phyloP scores from a whole-genome alignment of 37 sponge, comb jelly and placozoan genomes.

The Axinella damicornis region DNA sequence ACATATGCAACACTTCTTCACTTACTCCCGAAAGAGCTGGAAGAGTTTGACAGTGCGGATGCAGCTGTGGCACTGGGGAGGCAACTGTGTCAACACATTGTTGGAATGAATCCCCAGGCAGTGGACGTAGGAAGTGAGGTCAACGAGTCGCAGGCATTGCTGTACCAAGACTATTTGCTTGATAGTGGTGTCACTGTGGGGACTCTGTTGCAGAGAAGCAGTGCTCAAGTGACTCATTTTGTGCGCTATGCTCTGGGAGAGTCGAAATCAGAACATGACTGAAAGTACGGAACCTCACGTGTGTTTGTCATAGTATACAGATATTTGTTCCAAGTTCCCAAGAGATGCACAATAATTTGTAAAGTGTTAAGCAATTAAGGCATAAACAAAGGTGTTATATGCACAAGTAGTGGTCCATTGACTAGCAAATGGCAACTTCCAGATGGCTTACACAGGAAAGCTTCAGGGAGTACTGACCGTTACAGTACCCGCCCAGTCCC shows the following conservation, averaged over 20 bases:
- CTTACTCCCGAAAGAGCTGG: slow-evolving; percentile 26
- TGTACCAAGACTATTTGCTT: slow-evolving; percentile 62
- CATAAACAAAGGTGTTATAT: no score
- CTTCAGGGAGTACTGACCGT: no score
- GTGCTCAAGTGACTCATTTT: slow-evolving; percentile 49
- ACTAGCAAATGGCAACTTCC: no score
- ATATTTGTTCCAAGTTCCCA: no score
- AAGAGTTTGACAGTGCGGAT: neutral
- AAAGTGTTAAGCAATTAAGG: no score
- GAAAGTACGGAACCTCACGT: no score
- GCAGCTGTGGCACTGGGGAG: slow-evolving; percentile 15
- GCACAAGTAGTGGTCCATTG: no score
- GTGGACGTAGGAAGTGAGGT: neutral
- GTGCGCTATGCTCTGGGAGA: slow-evolving; percentile 71
- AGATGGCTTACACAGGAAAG: no score
- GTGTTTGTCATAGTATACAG: no score
- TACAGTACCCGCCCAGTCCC: no score
- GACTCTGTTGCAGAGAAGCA: slow-evolving; percentile 46
- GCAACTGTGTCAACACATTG: slow-evolving; percentile 76
- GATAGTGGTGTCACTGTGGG: slow-evolving; percentile 61
- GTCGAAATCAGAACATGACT: neutral
- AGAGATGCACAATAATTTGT: no score
- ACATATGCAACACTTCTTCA: slow-evolving; percentile 68
- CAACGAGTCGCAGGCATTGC: slow-evolving; percentile 21
- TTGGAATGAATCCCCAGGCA: slow-evolving; percentile 58